Base-by-base conservation (phyloP, 2,888 invertebrate genomes). In the Balanococcus diminutus region DNA sequence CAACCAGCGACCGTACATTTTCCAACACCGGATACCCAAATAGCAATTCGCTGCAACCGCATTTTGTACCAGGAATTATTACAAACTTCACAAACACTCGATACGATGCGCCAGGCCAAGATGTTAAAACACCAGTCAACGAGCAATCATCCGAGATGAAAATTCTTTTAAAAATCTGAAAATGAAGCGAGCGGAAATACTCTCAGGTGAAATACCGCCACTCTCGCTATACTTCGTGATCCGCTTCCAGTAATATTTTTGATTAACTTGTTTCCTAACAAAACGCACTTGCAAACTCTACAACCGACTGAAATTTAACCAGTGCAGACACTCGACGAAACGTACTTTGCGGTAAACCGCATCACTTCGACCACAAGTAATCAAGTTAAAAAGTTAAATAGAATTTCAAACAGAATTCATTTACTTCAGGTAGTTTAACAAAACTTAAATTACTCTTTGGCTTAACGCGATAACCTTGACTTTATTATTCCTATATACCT, bases 341-440 rank as follows among this genome's bases (percentile, higher is more conserved):
- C 36, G 36, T 79, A 79, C 19, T 36, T 79, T 36, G 75, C 11
- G 32, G 75, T 36, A 79, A 79, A 79, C 75, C 75, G 36, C 75
- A 36, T 79, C 36, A 28, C n/a, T 79, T 79, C 75, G 75, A 79
- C 75, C 75, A 36, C 75, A 9, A 36, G 32, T 79, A 79, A 79
- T 79, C 32, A 36, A 79, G 75, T 79, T 79, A 79, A 79, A 36
- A 79, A 79, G 75, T 79, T 79, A 36, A 79, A 79, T 79, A 79
- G 36, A 36, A 79, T 79, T 79, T 79, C 32, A 79, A 31, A 79
- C 75, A 36, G 75, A 79, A 79, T 79, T 36, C 75, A 79, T 79
- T 36, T 79, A 36, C n/a, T 36, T 36, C 75, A 79, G 75, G 75
- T 79, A 36, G 19, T 79, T 36, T 32, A 31, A 19, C 36, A 8